phyloP scores from a whole-genome alignment of 1,140 invertebrate genomes.

The Melanaphis sacchari region DNA sequence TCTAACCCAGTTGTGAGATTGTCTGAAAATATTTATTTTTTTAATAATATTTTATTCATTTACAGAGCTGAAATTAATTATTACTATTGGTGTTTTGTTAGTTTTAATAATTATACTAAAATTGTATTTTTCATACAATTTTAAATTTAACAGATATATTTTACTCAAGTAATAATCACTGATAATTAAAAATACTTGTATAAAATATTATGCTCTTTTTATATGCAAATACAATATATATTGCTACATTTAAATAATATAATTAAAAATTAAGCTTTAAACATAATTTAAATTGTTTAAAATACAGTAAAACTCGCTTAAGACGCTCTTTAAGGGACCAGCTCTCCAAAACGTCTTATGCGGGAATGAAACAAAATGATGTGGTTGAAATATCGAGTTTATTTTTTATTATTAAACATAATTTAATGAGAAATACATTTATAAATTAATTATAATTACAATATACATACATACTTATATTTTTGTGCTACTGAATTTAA shows the following conservation, averaged over 20 bases:
- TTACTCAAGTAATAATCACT: not conserved
- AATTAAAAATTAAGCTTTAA: not conserved
- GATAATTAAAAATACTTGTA: not conserved
- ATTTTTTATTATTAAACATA: no score
- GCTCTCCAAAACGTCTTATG: no score
- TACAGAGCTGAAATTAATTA: not conserved
- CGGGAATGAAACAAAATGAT: no score
- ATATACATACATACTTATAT: no score
- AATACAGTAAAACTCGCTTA: no score
- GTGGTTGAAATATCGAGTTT: no score
- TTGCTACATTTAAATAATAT: not conserved
- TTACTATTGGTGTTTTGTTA: not conserved
- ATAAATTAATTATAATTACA: no score
- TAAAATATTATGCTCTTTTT: no score
- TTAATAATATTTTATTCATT: not conserved
- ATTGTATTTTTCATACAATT: not conserved
- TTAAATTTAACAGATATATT: not conserved
- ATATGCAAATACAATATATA: no score
- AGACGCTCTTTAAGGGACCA: no score
- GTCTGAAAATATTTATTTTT: constrained; percentile 22
- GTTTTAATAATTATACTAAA: not conserved
- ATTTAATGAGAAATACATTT: no score
- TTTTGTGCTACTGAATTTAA: no score
- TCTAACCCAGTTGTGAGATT: constrained; percentile 80
- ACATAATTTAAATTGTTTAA: not conserved